phyloP scores from a whole-genome alignment of 2,113 vertebrate genomes.

The Mionectes macconnelli region DNA sequence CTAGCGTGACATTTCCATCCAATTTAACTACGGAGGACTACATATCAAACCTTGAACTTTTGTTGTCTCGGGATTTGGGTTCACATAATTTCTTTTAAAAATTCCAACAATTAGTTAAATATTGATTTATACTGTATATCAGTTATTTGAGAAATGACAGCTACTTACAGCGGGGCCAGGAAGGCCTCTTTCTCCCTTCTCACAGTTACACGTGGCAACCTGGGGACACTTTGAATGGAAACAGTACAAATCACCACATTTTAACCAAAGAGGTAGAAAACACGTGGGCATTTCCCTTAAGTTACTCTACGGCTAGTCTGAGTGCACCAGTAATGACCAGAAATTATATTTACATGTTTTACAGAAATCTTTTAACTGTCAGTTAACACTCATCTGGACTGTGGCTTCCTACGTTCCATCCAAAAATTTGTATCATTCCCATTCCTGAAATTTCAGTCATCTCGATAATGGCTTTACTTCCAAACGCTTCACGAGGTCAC shows the following conservation, averaged over 20 bases:
- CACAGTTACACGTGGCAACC: constrained; percentile 80
- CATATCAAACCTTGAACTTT: not conserved
- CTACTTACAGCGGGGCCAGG: constrained; percentile 84
- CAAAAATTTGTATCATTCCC: not conserved
- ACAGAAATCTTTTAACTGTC: not conserved
- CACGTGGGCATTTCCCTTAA: not conserved
- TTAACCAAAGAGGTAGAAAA: not conserved
- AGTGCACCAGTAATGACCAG: not conserved
- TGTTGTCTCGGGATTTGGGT: not conserved
- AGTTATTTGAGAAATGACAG: not conserved
- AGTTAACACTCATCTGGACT: not conserved
- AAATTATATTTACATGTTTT: not conserved
- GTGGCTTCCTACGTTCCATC: not conserved
- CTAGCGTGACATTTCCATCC: not conserved
- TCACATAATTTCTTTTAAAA: not conserved
- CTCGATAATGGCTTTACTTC: not conserved
- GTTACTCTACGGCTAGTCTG: not conserved
- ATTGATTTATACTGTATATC: not conserved
- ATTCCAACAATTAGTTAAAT: not conserved
- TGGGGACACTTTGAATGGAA: constrained; percentile 80
- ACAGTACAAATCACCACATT: constrained; percentile 6
- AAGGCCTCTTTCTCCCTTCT: constrained; percentile 86
- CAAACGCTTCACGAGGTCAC: not conserved
- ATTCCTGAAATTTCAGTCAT: not conserved
- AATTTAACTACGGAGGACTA: not conserved